Evolutionary conservation across 2,888 invertebrate genomes (phyloP), one percentile per base, ranked within the genome.

Genomic region (Antitype chi): DNA sequence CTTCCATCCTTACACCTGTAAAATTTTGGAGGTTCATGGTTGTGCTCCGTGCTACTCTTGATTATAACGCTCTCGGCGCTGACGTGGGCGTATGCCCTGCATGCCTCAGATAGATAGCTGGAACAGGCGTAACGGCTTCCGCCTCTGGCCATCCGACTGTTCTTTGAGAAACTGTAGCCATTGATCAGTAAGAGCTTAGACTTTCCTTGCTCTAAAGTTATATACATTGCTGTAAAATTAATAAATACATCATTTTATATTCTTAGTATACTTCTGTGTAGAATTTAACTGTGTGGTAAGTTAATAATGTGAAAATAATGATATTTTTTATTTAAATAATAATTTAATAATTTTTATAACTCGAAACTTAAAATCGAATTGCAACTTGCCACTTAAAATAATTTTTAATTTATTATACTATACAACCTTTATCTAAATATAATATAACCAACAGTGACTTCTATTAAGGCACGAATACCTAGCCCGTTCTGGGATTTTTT

Each of bases 81-180:
- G 6, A 89, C 80, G 32, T 78, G 76, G 0, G 80, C 80, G 32
- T 49, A 82, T 0, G 88, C 88, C 55, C 81, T 85, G 55, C 88
- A 89, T 0, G 66, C 52, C 25, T 70, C 81, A 8, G 80, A 66
- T 0, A 72, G 23, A 1, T 13, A 32, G 6, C 77, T 87, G 11
- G 93, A 92, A 73, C 93, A 93, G 0, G 82, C 85, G 81, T 90
- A 93, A 1, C 92, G 84, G 7, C 60, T 76, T 0, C 90, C 89
- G 0, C 89, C 90, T 2, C 74, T 74, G 0, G 82, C 20, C 23
- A 88, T 52, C 8, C 47, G 43, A 17, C 89, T 87, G 43, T 87
- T 89, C 57, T 79, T 91, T 67, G 83, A 90, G 71, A 86, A 92
- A 2, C 90, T 89, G 67, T 89, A 92, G 0, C 87, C 87, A 17